Evolutionary conservation across 1,140 invertebrate species (phyloP).

Genomic region (Drosophila ambigua): DNA sequence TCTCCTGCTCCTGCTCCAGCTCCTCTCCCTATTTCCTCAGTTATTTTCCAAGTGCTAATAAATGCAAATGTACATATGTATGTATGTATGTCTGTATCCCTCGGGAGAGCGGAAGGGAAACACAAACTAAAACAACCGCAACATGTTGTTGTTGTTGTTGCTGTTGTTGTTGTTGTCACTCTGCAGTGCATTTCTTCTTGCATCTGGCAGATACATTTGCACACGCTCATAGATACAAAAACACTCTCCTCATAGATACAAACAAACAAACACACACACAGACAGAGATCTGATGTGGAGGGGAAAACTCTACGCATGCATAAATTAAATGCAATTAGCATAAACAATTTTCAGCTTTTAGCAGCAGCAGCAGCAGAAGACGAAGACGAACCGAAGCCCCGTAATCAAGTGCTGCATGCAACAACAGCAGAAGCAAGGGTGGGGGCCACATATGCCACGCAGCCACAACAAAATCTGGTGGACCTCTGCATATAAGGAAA

Average conservation of each 20-base stretch:
- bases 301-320: constrained; percentile 53
- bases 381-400: constrained; percentile 3
- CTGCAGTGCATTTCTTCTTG: constrained; percentile 48
- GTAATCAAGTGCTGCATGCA: constrained; percentile 38
- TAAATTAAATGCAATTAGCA: constrained; percentile 82
- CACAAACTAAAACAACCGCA: constrained; percentile 9
- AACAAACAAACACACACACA: constrained; percentile 12
- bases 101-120: constrained; percentile 14
- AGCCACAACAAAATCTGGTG: constrained; percentile 24
- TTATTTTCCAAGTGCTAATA: constrained; percentile 48
- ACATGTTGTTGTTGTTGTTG: constrained; percentile 44
- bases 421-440: neutral
- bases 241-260: neutral
- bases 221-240: constrained; percentile 3
- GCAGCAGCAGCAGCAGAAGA: constrained; percentile 10
- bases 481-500: constrained; percentile 36
- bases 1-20: no score
- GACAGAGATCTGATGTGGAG: neutral
- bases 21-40: no score
- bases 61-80: constrained; percentile 39
- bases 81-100: no score
- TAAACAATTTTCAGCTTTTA: constrained; percentile 82
- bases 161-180: constrained; percentile 38
- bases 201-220: constrained; percentile 53
- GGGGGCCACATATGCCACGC: constrained; percentile 41